Evolutionary conservation across 1,140 invertebrate species (phyloP), one percentile per base, ranked within the genome.

Genomic region (Caenorhabditis briggsae): DNA sequence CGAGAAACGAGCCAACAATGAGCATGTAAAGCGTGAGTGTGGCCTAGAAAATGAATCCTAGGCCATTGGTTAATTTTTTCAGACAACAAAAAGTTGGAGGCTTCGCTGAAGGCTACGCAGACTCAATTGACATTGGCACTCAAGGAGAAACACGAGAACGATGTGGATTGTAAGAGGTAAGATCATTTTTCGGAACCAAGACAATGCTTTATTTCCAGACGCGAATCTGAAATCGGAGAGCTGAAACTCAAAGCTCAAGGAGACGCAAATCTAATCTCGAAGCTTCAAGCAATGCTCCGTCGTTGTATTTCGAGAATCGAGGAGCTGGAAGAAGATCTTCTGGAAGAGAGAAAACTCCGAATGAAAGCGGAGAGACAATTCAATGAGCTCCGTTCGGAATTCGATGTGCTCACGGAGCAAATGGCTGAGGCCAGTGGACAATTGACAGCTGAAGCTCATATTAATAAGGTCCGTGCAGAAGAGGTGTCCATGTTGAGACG

Each of bases 401-500:
- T 98, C 86, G 97, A 98, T 92, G 97, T 98, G 93, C 94, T 99
- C 89, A 96, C 96, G 90, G 97, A 99, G 93, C 95, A 97, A 92
- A 95, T 99, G 88, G 89, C 86, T 11, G 90, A 91, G 64, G 82
- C 89, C 93, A 97, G 97, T 94, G 97, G 97, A 93, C 97, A 97
- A 90, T 98, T 97, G 86, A 96, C 96, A 78, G 97, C 97, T 89
- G 97, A 99, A 94, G 96, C 98, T 93, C 98, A 99, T 93, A 95
- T 99, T 90, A 99, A 99, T 95, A 99, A 98, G 95, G 98, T 98
- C 94, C 96, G 97, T 89, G 97, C 98, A 93, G 96, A 96, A 91
- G 98, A 99, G 58, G 88, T 90, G 41, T 65, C 86, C 18, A 74
- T 46, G n/a, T 95, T 99, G 61, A 95, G 97, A 90, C 95, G 97